Base-by-base conservation (phyloP, 2,888 invertebrate genomes). In the Rotaria magnacalcarata region DNA sequence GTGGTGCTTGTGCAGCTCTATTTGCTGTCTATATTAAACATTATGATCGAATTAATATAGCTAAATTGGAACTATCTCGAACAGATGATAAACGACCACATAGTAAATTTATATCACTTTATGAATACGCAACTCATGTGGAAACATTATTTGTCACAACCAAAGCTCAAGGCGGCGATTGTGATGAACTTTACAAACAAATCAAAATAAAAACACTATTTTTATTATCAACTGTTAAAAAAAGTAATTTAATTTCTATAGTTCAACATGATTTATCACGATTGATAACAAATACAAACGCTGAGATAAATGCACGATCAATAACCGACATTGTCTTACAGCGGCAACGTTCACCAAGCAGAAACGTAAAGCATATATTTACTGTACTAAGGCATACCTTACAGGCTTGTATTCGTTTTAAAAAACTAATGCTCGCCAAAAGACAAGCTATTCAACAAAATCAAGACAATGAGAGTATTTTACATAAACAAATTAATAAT, bases 21-120 rank as follows among this genome's bases (percentile, higher is more conserved):
- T 80, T 80, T 47, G 80, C 80, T n/a, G 80, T 80, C n/a, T 80
- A 80, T 21, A 16, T 80, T 5, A 80, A 80, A 80, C 11, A 80
- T 6, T 80, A 80, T 80, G 47, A 47, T 80, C 80, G 47, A 24
- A 16, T 80, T n/a, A 47, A 80, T 80, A 5, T 80, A 8, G 80
- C 80, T 11, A 80, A 47, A 47, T 41, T 24, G 1, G 80, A 80
- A 80, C 8, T 80, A 11, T 10, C 47, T 47, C 47, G 24, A 41
- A n/a, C 24, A 19, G 5, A n/a, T 47, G 5, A 41, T 3, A 2
- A 10, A 0, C 24, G 47, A 80, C 47, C 80, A 3, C 80, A 80
- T n/a, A 7, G 19, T 19, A 47, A 80, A 80, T 4, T 80, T 24
- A 4, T 80, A 6, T 80, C 47, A 8, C 10, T 80, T 6, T 80